These are phyloP conservation scores for Hecatera dysodea DNA, from an alignment of 2,888 invertebrate genomes.

Conservation along the genomic window DNA sequence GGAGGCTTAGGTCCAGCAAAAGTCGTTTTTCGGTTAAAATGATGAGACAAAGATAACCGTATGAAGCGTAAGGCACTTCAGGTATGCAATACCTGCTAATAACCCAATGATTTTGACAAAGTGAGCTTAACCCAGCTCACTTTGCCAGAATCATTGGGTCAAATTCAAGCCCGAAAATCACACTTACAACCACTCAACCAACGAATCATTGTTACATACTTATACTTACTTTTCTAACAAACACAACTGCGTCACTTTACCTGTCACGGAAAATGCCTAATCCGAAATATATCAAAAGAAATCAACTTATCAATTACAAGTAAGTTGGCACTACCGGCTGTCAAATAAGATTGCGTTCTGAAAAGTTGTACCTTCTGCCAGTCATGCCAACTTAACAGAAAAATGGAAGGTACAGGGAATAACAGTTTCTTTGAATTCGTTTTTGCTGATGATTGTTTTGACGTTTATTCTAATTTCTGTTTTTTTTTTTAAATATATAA, in stretches of 20 bases:
- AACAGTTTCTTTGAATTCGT: neutral
- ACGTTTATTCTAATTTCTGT: neutral
- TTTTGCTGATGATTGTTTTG: neutral
- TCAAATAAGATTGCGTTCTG: constrained; percentile 26
- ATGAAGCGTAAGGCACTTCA: no score
- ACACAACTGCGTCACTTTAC: neutral
- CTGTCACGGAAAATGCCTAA: neutral
- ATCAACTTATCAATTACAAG: constrained; percentile 28
- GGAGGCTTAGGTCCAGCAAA: no score
- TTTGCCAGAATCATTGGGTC: no score
- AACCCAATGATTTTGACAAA: no score
- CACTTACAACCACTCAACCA: neutral
- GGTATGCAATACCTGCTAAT: no score
- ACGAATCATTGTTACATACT: neutral
- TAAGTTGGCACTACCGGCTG: constrained; percentile 26
- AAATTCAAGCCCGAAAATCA: neutral
- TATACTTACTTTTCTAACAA: neutral
- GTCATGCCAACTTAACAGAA: constrained; percentile 28
- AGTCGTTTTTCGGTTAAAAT: no score
- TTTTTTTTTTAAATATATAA: no score
- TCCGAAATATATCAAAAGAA: constrained; percentile 23
- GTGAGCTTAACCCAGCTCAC: no score
- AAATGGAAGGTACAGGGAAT: neutral
- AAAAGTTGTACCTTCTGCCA: constrained; percentile 13
- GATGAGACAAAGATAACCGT: no score